Base-by-base conservation (phyloP, 2,113 vertebrate species). In the Pluvianellus socialis region DNA sequence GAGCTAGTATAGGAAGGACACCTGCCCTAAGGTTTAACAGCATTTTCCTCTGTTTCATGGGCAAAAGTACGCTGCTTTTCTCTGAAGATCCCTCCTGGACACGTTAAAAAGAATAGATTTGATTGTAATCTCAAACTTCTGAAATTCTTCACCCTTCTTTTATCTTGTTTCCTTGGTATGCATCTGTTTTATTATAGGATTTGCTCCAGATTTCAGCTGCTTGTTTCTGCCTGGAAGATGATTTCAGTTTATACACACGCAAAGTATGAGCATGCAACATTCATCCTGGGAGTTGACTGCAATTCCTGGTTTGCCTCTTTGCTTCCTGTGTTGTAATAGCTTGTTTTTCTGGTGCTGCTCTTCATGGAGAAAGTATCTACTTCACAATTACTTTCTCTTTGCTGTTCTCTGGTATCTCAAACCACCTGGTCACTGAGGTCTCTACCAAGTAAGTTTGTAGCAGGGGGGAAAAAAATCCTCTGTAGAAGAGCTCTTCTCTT, bases 161-260 rank as follows among this genome's bases (percentile, higher is more conserved):
- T 77, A 80, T 81, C 63, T 79, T 70, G 10, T 79, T 91, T 88
- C 52, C 49, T 92, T 96, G 52, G 28, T 75, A 56, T 67, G 50
- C 3, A 1, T 52, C 71, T 86, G 33, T 52, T 93, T 90, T 12
- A 23, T 75, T 72, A 24, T 21, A 80, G 74, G 50, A 80, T 83
- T 92, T 84, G 42, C 55, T 90, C 61, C 73, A 86, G 55, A 44
- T 84, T 73, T 81, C 44, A 94, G 72, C 32, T 86, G n/a, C 40
- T 92, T 70, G 7, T 90, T 94, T 76, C 75, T 88, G 79, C 71
- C 56, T 95, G 65, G 79, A 35, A 85, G 27, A 33, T 65, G 14
- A 56, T 87, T 91, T 59, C 20, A 33, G 44, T 67, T 68, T 79
- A 35, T 73, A 13, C 26, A 15, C 3, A 2, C 4, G 9, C 27